Evolutionary conservation across 2,797 vertebrate species (phyloP), one percentile per base, ranked within the genome.

Genomic region (Paguma larvata): DNA sequence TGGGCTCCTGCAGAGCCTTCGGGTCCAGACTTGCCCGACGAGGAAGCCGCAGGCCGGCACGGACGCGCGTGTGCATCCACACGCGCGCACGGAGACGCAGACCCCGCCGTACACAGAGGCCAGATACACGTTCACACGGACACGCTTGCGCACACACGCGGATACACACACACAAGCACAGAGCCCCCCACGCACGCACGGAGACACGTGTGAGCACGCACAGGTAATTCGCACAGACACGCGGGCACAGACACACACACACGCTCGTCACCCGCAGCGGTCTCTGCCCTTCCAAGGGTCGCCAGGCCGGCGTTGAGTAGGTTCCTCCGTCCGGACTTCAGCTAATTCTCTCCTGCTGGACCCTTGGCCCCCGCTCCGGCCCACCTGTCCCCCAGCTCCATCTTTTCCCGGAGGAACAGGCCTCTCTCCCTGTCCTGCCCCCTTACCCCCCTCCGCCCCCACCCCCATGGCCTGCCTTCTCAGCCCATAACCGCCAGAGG

Each of bases 301-400:
- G 18, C 68, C 18, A 34, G 32, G 75, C 30, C 12, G 0, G 46
- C 3, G 46, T 32, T 27, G 18, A 32, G 6, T 4, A 18, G 32
- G 8, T 32, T 32, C 1, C 38, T 41, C 6, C 86, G 46, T 27
- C 44, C 2, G 2, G 14, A 44, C 53, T 38, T 9, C 65, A 51
- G 46, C 62, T 9, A 3, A n/a, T 25, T 34, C n/a, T 70, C 21
- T 82, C 85, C 86, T 25, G 2, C 67, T 19, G 13, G 65, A 30
- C 12, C 27, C 1, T 7, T 51, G 16, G 9, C 62, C 11, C 9
- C 44, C 0, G 2, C 65, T 10, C 27, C 0, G 0, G 53, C 34
- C 6, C 4, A 34, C 38, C 32, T 27, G 38, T 10, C 21, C 38
- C 70, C 14, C 46, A 12, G 44, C 65, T 10, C n/a, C 73, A 8